These are phyloP conservation scores for Erynnis tages DNA, from an alignment of 2,888 invertebrate species.

Conservation along the genomic window DNA sequence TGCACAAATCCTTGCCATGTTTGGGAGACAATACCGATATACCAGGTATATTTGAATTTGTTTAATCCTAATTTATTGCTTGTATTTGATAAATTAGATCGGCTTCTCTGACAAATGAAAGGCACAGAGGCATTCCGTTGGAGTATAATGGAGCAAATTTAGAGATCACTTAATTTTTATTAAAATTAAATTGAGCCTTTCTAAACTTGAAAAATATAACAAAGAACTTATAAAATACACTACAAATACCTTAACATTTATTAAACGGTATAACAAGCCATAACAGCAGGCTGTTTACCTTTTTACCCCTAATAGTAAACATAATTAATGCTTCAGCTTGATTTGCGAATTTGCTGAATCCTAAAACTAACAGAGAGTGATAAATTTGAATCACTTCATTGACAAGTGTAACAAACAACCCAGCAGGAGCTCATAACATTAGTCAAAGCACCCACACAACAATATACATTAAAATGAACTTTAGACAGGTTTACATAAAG, in stretches of 20 bases:
- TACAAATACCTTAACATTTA: no score
- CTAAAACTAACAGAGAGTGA: constrained; percentile 40
- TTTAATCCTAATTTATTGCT: neutral
- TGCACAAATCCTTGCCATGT: constrained; percentile 11
- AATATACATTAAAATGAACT: constrained; percentile 36
- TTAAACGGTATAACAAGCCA: no score
- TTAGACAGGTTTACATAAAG: constrained; percentile 37
- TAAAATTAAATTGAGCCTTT: no score
- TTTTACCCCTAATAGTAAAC: no score
- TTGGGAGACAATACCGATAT: constrained; percentile 25
- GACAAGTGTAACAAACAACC: constrained; percentile 62
- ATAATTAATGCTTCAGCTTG: no score
- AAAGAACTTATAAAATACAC: no score
- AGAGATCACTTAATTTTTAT: no score
- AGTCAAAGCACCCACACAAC: constrained; percentile 30
- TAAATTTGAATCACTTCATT: constrained; percentile 55
- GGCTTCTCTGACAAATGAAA: neutral
- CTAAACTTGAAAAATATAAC: no score
- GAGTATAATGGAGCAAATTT: no score
- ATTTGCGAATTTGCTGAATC: constrained; percentile 15
- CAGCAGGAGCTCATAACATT: constrained; percentile 50
- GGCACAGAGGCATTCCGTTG: no score
- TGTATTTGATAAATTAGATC: neutral
- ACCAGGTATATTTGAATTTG: constrained; percentile 8
- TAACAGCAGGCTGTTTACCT: no score